Evolutionary conservation across 2,888 invertebrate genomes (phyloP), one percentile per base, ranked within the genome.

Genomic region (Drosophila rubida): DNA sequence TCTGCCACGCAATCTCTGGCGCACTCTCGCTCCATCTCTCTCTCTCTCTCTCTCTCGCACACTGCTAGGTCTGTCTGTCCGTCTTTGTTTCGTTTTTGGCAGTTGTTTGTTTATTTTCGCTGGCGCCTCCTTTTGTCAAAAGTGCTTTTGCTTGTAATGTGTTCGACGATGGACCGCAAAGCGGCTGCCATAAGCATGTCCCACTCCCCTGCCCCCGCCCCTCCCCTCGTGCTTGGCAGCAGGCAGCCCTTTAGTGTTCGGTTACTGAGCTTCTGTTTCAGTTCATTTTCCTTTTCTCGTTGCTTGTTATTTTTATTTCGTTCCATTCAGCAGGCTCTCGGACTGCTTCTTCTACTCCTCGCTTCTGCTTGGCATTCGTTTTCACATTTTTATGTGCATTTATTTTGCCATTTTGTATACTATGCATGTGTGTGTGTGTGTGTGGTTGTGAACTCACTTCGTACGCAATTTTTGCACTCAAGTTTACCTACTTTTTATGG

Each of bases 401-500:
- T 83, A 65, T 73, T 80, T 78, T 75, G 64, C 80, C 78, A 78
- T 78, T 78, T 76, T 64, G 69, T 68, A 48, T 62, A 53, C 39
- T 44, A 27, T 75, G 22, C 54, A 19, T 30, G 22, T 41, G 27
- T 60, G 48, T 58, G 49, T 23, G 30, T 30, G 11, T 30, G 30
- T 30, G 30, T 11, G 11, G n/a, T 39, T 39, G 50, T 79, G 66
- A 69, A 68, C 73, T 82, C 63, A 30, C 64, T 58, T 22, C 75
- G 67, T 78, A 80, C 82, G 82, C 82, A 87, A 81, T 85, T 88
- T 88, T 81, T 85, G 87, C 85, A 87, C 88, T 85, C 87, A 87
- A 85, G 85, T 85, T 85, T 85, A 88, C 85, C 85, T 85, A 88
- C 88, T 88, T 85, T 82, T 85, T 85, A 87, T 87, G 79, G 88